These are phyloP conservation scores for Myotis findleyi DNA, from an alignment of 2,797 vertebrate genomes.

Conservation along the genomic window DNA sequence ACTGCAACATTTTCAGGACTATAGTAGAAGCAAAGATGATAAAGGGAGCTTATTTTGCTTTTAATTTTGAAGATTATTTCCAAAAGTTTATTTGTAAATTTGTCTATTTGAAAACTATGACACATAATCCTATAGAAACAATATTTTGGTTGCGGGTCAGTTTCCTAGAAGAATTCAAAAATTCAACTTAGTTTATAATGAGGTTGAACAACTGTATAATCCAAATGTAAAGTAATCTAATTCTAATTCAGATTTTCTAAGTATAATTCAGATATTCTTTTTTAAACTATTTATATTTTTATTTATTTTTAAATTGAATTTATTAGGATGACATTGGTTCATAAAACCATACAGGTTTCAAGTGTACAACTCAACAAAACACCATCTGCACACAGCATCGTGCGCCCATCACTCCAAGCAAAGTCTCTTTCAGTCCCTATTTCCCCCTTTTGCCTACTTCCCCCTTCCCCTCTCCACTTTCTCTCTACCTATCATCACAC, in stretches of 20 bases:
- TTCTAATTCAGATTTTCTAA: not conserved
- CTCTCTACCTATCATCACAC: not conserved
- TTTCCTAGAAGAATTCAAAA: not conserved
- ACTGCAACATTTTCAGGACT: not conserved
- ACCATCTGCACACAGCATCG: not conserved
- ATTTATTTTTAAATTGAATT: not conserved
- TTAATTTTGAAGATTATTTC: constrained; percentile 16
- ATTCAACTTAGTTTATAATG: not conserved
- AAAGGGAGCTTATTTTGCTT: not conserved
- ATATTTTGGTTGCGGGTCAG: not conserved
- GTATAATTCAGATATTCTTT: not conserved
- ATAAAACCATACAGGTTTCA: too few species aligned
- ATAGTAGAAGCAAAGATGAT: not conserved
- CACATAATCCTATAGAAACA: not conserved
- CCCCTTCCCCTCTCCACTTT: not conserved
- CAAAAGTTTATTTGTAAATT: not conserved
- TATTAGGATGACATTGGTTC: too few species aligned
- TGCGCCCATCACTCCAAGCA: not conserved
- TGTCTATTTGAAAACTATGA: not conserved
- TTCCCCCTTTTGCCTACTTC: not conserved
- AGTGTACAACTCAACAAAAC: not conserved
- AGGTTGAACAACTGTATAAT: not conserved
- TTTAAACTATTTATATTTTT: not conserved
- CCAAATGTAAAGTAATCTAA: not conserved
- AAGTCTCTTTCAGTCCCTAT: not conserved